Base-by-base conservation (phyloP, 2,888 invertebrate species). In the Lissonota sp. region DNA sequence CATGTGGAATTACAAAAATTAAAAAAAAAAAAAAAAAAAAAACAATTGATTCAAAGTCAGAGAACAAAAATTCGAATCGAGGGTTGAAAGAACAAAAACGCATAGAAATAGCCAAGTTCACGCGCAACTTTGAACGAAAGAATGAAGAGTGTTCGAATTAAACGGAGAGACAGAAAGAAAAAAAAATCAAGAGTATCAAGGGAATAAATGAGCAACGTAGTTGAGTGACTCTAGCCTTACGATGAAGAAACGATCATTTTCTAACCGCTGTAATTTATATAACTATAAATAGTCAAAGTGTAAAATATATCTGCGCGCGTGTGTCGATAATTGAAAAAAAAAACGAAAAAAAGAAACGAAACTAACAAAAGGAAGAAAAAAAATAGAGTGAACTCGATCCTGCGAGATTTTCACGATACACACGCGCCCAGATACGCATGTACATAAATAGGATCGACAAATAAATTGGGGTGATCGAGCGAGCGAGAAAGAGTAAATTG, bases 221-320 rank as follows among this genome's bases (percentile, higher is more conserved):
- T 80, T 77, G 80, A 83, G 66, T 75, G 82, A 84, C 79, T 84
- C 82, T 84, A 84, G 84, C 85, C 84, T 85, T 85, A 85, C 83
- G 84, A 84, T 79, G 82, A 86, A 84, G 80, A 85, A 84, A 84
- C 84, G 85, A 86, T 86, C 86, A 84, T 86, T 86, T 86, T 86
- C 84, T 86, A 86, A 86, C 85, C 82, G 86, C 85, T 86, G 86
- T 86, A 86, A 85, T 86, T 83, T 81, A 84, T 84, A 75, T 66
- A 75, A 42, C 57, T 75, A 66, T 83, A 82, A 84, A 84, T 80
- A 82, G 82, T 79, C 81, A 80, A 83, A 83, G 73, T 83, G 79
- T 72, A 83, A 77, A 78, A 79, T 76, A 84, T 76, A 80, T 72
- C 80, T 58, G 73, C 77, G 70, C 78, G 81, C 55, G 79, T 81